Conservation (phyloP, 2,113 vertebrate genomes). For the Caretta caretta region DNA sequence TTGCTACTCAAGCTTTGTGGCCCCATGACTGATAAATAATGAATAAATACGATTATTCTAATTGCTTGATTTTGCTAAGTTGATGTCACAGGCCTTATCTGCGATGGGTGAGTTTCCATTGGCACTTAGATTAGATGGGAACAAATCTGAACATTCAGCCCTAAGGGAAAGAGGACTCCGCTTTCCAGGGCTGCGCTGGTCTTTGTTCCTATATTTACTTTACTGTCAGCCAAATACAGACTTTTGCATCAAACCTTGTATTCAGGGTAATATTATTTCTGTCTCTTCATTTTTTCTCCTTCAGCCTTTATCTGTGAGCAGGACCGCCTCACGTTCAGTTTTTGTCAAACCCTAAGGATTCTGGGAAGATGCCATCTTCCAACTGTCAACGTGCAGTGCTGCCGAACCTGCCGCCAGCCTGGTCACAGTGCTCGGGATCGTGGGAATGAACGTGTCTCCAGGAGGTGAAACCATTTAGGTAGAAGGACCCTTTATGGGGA, state of each 20-base stretch:
- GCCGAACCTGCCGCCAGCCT: conserved; percentile 82
- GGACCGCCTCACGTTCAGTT: conserved; percentile 83
- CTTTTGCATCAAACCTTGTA: neutral
- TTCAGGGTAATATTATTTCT: neutral
- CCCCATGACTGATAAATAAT: neutral
- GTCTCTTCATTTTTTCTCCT: neutral
- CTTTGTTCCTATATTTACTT: neutral
- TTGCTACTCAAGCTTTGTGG: neutral
- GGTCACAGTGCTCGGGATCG: conserved; percentile 43
- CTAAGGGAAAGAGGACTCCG: neutral
- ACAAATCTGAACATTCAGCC: neutral
- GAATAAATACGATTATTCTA: neutral
- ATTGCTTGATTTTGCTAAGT: neutral
- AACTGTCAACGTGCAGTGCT: conserved; percentile 86
- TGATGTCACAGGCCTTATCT: neutral
- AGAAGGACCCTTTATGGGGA: neutral
- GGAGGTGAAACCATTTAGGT: conserved; percentile 66
- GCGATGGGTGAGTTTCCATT: neutral
- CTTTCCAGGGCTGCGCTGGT: neutral
- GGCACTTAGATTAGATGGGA: neutral
- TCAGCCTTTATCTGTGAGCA: conserved; percentile 81
- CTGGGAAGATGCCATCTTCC: conserved; percentile 87
- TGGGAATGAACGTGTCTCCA: conserved; percentile 66
- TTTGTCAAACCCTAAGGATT: conserved; percentile 89
- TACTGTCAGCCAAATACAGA: neutral